phyloP scores from a whole-genome alignment of 2,888 invertebrate species.

The Zhuqinia jingwanae region DNA sequence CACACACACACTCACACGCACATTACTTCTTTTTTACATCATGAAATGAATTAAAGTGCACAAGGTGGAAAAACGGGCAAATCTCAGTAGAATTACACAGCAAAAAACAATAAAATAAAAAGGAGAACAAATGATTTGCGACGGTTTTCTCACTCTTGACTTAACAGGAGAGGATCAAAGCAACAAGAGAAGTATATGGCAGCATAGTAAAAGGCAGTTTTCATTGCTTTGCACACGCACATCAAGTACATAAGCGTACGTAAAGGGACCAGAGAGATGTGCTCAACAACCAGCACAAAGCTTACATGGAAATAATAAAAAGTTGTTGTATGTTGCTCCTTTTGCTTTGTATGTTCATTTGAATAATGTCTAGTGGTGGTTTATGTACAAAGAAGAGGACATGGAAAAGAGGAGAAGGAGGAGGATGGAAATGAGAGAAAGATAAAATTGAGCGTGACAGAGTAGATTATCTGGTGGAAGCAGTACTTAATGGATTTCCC shows the following conservation, averaged over 20 bases:
- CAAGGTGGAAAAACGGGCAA: slow-evolving; percentile 69
- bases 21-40: background rate
- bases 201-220: background rate
- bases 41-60: slow-evolving; percentile 59
- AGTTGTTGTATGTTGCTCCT: background rate
- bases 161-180: slow-evolving; percentile 6
- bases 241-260: background rate
- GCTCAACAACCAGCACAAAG: background rate
- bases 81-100: slow-evolving; percentile 65
- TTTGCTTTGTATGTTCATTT: slow-evolving; percentile 13
- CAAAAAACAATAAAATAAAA: slow-evolving; percentile 24
- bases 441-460: slow-evolving; percentile 77
- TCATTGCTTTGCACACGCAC: slow-evolving; percentile 41
- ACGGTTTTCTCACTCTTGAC: slow-evolving; percentile 68
- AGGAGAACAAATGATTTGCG: slow-evolving; percentile 68
- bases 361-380: slow-evolving; percentile 19
- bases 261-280: background rate
- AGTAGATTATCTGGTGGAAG: slow-evolving; percentile 77
- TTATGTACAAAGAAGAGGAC: background rate
- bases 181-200: background rate
- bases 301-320: background rate
- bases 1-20: too few relatives aligned
- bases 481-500: slow-evolving; percentile 78
- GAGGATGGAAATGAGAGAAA: background rate
- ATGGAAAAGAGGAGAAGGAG: too few relatives aligned